phyloP scores from a whole-genome alignment of 2,888 invertebrate genomes.

The Luperina testacea region DNA sequence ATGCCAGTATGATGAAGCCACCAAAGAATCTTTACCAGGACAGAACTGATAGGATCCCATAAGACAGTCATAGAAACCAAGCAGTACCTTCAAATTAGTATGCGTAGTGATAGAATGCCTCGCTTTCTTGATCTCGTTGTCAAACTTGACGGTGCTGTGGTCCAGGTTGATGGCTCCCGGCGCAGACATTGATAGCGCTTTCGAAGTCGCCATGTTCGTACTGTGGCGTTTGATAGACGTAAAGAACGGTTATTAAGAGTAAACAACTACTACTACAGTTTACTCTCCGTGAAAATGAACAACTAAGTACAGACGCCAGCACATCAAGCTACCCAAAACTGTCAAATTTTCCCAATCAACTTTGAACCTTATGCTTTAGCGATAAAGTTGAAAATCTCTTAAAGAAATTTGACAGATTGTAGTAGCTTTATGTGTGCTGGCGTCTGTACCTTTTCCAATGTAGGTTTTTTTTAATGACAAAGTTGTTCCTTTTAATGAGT shows the following conservation, averaged over 20 bases:
- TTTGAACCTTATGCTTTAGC: too few species aligned
- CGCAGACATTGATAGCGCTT: conserved; percentile 95
- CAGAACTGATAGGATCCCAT: background rate
- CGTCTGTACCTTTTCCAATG: background rate
- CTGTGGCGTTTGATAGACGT: conserved; percentile 71
- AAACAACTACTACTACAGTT: background rate
- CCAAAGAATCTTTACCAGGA: background rate
- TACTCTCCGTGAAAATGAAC: conserved; percentile 16
- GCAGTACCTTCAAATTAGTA: conserved; percentile 80
- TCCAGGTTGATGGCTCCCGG: conserved; percentile 96
- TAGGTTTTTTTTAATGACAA: background rate
- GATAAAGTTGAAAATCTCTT: too few species aligned
- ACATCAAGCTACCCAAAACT: too few species aligned
- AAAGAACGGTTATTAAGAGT: background rate
- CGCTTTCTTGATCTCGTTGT: conserved; percentile 89
- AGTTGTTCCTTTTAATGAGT: background rate
- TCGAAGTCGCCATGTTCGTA: conserved; percentile 92
- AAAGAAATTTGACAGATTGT: too few species aligned
- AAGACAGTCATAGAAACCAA: conserved; percentile 10
- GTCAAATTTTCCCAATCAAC: too few species aligned
- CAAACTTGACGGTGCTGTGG: conserved; percentile 93
- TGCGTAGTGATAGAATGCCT: conserved; percentile 87
- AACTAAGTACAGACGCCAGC: background rate
- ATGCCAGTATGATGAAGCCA: background rate
- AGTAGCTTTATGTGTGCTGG: too few species aligned